phyloP scores from a whole-genome alignment of 35 echinoderm and acorn worm species.

The Holothuria glaberrima region DNA sequence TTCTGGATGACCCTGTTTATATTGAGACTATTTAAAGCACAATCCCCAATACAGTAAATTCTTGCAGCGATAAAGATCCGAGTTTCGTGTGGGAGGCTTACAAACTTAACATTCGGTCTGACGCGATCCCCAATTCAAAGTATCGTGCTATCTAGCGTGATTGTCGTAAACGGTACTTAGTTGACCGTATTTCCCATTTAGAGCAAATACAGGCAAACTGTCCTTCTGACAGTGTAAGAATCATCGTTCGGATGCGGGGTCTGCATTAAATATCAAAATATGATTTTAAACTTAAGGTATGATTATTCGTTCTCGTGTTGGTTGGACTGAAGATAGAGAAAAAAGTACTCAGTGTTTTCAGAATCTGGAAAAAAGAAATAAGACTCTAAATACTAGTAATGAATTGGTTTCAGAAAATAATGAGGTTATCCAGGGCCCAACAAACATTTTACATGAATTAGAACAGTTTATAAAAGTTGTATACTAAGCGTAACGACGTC shows the following conservation, averaged over 20 bases:
- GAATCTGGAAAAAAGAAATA: constrained; percentile 13
- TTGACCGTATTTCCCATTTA: too few relatives aligned
- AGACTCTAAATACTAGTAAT: background rate
- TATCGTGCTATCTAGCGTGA: too few relatives aligned
- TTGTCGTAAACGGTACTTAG: too few relatives aligned
- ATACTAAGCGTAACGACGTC: background rate
- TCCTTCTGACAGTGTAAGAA: background rate
- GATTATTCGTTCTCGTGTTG: background rate
- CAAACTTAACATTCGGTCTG: too few relatives aligned
- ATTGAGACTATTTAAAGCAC: too few relatives aligned
- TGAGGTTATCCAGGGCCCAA: background rate
- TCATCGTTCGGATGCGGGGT: background rate
- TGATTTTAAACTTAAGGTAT: constrained; percentile 16
- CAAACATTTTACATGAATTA: background rate
- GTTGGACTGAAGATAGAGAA: constrained; percentile 6
- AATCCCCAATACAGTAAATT: too few relatives aligned
- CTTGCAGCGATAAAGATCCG: too few relatives aligned
- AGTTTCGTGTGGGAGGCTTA: too few relatives aligned
- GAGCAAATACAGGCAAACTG: background rate
- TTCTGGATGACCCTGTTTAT: too few relatives aligned
- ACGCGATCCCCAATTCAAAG: too few relatives aligned
- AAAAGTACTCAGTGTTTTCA: background rate
- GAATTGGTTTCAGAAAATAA: background rate
- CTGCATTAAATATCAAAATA: background rate
- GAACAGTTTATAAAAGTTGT: background rate